A percentile compares a stretch with the other conserved stretches of the same genome.
Conservation (phyloP, 1,140 invertebrate genomes). For the Thaumetopoea pityocampa region DNA sequence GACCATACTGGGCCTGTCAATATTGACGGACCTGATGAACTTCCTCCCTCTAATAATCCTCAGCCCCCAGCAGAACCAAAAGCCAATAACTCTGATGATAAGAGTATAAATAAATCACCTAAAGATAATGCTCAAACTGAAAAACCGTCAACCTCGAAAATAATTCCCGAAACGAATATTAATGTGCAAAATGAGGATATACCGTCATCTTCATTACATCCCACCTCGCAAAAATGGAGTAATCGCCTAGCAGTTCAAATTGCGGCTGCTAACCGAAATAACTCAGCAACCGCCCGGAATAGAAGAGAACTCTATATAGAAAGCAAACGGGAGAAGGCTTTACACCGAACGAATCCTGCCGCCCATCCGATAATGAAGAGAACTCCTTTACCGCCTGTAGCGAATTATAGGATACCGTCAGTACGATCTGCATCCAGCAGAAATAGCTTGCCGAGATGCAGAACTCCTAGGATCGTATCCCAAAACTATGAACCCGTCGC, state of each 20-base stretch:
- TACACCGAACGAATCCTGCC: conserved; percentile 61
- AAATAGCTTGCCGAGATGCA: conserved; percentile 13
- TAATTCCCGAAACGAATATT: conserved; percentile 1
- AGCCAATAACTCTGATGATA: not conserved
- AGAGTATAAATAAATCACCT: not conserved
- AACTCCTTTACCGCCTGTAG: conserved; percentile 43
- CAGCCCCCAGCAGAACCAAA: not conserved
- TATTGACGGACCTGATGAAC: conserved; percentile 51
- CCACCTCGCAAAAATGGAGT: conserved; percentile 44
- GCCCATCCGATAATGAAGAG: conserved; percentile 57
- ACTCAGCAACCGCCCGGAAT: conserved; percentile 56
- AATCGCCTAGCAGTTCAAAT: conserved; percentile 67
- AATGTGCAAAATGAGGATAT: conserved; percentile 2
- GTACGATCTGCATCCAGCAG: conserved; percentile 39
- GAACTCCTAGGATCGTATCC: conserved; percentile 20
- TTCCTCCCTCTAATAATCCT: conserved; percentile 13
- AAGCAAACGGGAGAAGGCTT: conserved; percentile 52
- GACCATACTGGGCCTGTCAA: conserved; percentile 55
- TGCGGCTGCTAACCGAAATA: conserved; percentile 63
- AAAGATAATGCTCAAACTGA: not conserved
- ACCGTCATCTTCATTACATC: conserved; percentile 18
- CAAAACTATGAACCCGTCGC: conserved; percentile 33
- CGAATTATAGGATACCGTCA: conserved; percentile 55
- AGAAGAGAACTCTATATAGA: conserved; percentile 61
- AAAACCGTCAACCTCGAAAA: conserved; percentile 8